A percentile compares a stretch with the other conserved stretches of the same genome.
Evolutionary conservation across 2,797 vertebrate genomes (phyloP).

Genomic region (Phataginus tricuspis): DNA sequence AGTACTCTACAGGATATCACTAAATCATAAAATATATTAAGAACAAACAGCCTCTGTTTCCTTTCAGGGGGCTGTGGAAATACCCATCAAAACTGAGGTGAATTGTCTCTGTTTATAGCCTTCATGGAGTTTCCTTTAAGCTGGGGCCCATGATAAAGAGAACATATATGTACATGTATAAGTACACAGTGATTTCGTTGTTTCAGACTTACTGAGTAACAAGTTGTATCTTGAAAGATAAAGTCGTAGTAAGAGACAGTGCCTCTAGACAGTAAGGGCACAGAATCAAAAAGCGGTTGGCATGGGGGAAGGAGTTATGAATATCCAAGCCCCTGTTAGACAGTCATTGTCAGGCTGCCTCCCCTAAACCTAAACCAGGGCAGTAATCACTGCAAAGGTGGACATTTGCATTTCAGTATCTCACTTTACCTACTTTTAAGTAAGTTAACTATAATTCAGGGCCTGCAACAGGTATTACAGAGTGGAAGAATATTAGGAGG

Average conservation of each 20-base stretch:
- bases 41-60: not conserved
- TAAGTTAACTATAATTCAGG: not conserved
- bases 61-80: slow-evolving; percentile 45
- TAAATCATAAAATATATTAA: slow-evolving; percentile 59
- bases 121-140: slow-evolving; percentile 33
- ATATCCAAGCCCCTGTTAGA: not conserved
- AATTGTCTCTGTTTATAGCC: not conserved
- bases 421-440: not conserved
- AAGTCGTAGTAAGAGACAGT: not conserved
- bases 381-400: not conserved
- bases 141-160: not conserved
- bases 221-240: slow-evolving; percentile 34
- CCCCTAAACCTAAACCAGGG: not conserved
- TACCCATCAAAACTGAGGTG: not conserved
- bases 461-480: not conserved
- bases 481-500: not conserved
- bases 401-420: not conserved
- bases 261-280: not conserved
- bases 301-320: not conserved
- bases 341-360: not conserved
- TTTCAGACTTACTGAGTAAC: slow-evolving; percentile 39
- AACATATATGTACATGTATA: not conserved
- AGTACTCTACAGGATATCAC: slow-evolving; percentile 9
- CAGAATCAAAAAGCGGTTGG: not conserved
- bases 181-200: not conserved